These are phyloP conservation scores for Agrotis exclamationis DNA, from an alignment of 2,888 invertebrate genomes.

Conservation along the genomic window DNA sequence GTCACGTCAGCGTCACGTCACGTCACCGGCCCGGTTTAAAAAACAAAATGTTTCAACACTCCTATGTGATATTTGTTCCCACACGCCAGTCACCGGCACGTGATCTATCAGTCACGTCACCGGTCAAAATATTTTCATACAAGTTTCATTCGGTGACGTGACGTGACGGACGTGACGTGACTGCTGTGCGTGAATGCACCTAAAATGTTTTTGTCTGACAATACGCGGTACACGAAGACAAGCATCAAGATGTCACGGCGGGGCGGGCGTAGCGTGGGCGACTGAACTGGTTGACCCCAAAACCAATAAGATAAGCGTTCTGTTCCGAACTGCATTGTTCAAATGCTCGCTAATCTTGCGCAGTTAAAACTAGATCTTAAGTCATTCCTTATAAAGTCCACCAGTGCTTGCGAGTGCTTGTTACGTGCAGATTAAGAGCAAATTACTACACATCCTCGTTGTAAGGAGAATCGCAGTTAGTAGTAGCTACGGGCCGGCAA, in stretches of 20 bases:
- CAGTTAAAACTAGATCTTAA: conserved; percentile 43
- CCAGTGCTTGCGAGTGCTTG: conserved; percentile 3
- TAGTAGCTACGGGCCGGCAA: conserved; percentile 4
- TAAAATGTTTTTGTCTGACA: conserved; percentile 6
- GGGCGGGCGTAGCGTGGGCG: conserved; percentile 41
- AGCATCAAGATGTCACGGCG: conserved; percentile 4
- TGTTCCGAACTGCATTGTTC: conserved; percentile 65
- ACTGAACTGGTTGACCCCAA: conserved; percentile 73
- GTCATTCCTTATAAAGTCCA: conserved; percentile 16
- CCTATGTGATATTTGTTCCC: too few species aligned
- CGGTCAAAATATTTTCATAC: too few species aligned
- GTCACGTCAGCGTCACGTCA: too few species aligned
- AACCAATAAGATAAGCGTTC: conserved; percentile 73
- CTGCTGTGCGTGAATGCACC: too few species aligned
- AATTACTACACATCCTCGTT: conserved; percentile 53
- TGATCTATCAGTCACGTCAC: too few species aligned
- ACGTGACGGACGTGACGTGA: too few species aligned
- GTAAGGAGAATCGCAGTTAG: conserved; percentile 39
- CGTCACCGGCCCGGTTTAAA: too few species aligned
- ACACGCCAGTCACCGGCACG: too few species aligned
- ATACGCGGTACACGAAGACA: conserved; percentile 3
- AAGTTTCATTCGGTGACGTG: too few species aligned
- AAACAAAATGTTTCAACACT: too few species aligned
- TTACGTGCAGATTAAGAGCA: conserved; percentile 28
- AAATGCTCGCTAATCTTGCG: conserved; percentile 37